Percentiles rank a stretch among this genome's conserved stretches.
Evolutionary conservation across 1,140 invertebrate genomes (phyloP).

Genomic region (Sipha flava): DNA sequence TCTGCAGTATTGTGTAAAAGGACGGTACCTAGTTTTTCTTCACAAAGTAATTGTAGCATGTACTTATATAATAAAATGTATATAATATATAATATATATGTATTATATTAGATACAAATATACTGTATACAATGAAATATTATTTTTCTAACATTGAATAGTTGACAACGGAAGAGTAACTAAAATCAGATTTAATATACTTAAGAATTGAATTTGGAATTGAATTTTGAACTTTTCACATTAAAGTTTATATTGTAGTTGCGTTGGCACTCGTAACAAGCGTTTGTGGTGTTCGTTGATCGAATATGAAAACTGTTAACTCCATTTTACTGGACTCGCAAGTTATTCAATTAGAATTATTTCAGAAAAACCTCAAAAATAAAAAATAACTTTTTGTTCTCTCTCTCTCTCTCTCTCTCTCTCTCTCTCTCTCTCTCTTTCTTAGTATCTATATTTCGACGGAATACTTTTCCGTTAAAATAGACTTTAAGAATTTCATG

Average conservation of each 20-base stretch:
- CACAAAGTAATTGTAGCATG: too few relatives aligned
- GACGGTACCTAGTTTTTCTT: neutral
- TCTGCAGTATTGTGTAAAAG: too few relatives aligned
- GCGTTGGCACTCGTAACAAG: neutral
- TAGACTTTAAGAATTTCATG: too few relatives aligned
- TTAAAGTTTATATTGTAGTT: neutral
- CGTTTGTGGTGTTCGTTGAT: neutral
- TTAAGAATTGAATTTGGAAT: neutral
- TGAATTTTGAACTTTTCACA: conserved; percentile 6
- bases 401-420: too few relatives aligned
- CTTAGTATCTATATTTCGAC: neutral
- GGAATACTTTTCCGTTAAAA: neutral
- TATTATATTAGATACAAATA: too few relatives aligned
- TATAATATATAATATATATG: too few relatives aligned
- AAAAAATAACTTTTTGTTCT: too few relatives aligned
- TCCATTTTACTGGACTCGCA: neutral
- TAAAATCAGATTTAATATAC: neutral
- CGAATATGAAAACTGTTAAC: neutral
- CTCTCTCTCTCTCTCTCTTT: too few relatives aligned
- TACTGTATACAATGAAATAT: neutral
- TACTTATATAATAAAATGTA: too few relatives aligned
- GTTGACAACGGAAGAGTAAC: neutral
- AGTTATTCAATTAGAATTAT: neutral
- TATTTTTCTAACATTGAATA: neutral
- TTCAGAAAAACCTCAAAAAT: neutral